phyloP scores from a whole-genome alignment of 2,113 vertebrate genomes.

The Tetrax tetrax region DNA sequence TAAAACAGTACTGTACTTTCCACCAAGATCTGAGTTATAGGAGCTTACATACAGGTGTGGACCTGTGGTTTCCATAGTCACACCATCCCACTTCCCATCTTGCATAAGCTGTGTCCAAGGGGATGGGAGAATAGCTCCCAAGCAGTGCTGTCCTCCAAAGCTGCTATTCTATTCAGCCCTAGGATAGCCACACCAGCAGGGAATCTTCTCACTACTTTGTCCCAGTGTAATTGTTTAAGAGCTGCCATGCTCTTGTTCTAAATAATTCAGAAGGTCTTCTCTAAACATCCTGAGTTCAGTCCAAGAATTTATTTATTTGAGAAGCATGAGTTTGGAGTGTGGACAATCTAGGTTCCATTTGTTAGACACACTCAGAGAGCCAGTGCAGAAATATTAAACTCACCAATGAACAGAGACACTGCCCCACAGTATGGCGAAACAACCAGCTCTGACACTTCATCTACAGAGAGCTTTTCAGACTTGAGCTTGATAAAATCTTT shows the following conservation, averaged over 20 bases:
- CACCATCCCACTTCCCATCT: neutral
- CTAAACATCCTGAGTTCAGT: neutral
- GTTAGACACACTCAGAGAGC: neutral
- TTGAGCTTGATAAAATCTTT: constrained; percentile 83
- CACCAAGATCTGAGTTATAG: neutral
- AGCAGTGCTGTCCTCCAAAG: neutral
- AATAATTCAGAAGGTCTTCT: neutral
- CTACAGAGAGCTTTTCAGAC: constrained; percentile 81
- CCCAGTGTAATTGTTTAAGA: neutral
- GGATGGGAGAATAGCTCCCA: neutral
- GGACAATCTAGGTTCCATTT: neutral
- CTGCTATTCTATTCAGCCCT: neutral
- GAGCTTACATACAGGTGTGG: neutral
- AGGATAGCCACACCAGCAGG: neutral
- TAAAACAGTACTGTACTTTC: neutral
- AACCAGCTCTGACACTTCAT: constrained; percentile 82
- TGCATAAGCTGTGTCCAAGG: neutral
- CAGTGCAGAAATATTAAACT: constrained; percentile 26
- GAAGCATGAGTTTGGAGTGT: neutral
- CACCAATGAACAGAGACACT: constrained; percentile 89
- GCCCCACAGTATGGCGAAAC: constrained; percentile 86
- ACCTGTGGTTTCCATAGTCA: neutral
- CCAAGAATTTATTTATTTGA: neutral
- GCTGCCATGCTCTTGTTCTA: neutral
- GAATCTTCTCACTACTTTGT: neutral